These are phyloP conservation scores for Camponotus pennsylvanicus DNA, from an alignment of 1,140 invertebrate species.

Conservation along the genomic window DNA sequence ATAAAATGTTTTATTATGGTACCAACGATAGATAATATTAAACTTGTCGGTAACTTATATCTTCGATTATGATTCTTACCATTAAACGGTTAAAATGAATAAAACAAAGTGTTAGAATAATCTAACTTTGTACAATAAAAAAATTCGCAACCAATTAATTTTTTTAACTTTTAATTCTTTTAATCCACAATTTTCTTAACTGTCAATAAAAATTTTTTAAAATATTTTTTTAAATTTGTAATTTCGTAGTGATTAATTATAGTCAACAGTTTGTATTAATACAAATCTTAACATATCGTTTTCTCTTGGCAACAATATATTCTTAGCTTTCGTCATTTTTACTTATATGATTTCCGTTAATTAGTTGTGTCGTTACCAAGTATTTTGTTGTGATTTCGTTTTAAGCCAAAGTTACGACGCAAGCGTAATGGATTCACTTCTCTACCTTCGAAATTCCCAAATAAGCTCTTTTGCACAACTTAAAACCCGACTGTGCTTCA, in stretches of 20 bases:
- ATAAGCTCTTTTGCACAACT: constrained; percentile 49
- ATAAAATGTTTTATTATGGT: neutral
- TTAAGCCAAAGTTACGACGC: neutral
- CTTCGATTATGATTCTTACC: neutral
- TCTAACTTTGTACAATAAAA: neutral
- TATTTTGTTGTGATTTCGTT: constrained; percentile 46
- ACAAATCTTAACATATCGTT: constrained; percentile 32
- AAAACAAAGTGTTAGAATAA: neutral
- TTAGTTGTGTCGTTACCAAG: constrained; percentile 10
- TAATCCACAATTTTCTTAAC: constrained; percentile 27
- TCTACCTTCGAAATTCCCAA: constrained; percentile 32
- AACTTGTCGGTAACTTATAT: neutral
- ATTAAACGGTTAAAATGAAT: neutral
- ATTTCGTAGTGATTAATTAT: constrained; percentile 20
- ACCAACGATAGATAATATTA: constrained; percentile 14
- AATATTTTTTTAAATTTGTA: constrained; percentile 8
- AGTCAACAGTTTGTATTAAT: constrained; percentile 31
- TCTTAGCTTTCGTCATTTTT: constrained; percentile 1
- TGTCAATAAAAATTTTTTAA: constrained; percentile 26
- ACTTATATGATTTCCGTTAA: constrained; percentile 34
- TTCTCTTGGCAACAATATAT: constrained; percentile 20
- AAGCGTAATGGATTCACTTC: constrained; percentile 16
- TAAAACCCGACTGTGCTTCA: constrained; percentile 50
- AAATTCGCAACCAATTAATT: neutral
- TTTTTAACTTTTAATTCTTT: neutral